Conservation (phyloP, 2,888 invertebrate genomes). For the Diarsia mendica region DNA sequence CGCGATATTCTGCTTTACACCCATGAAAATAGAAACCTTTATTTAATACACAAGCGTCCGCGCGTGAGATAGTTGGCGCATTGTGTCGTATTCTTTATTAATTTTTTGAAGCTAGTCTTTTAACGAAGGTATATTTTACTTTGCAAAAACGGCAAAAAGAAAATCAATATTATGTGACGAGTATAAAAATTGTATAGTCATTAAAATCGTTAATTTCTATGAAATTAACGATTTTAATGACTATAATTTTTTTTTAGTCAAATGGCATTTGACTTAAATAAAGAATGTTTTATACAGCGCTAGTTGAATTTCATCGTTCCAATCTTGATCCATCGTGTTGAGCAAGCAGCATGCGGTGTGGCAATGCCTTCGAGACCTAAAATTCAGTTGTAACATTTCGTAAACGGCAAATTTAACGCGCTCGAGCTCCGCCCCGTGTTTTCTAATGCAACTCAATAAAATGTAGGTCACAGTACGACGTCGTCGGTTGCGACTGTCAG, state of each 20-base stretch:
- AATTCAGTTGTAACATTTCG: constrained; percentile 89
- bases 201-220: constrained; percentile 9
- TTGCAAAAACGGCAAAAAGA: background rate
- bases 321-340: constrained; percentile 83
- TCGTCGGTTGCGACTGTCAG: constrained; percentile 69
- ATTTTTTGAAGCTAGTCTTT: constrained; percentile 22
- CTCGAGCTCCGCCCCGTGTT: constrained; percentile 86
- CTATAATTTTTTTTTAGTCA: too few relatives aligned
- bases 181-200: background rate
- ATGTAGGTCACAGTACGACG: constrained; percentile 85
- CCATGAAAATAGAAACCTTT: constrained; percentile 62
- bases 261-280: constrained; percentile 26
- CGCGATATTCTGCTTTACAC: constrained; percentile 61
- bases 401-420: constrained; percentile 89
- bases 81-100: constrained; percentile 44
- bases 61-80: constrained; percentile 51
- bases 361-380: constrained; percentile 85
- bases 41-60: constrained; percentile 32
- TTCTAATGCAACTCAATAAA: constrained; percentile 87
- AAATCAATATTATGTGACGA: background rate
- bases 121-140: background rate
- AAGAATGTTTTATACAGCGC: constrained; percentile 51
- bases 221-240: too few relatives aligned
- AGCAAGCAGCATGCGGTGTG: constrained; percentile 83
- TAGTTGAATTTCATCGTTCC: constrained; percentile 77